Evolutionary conservation across 2,797 vertebrate species (phyloP), one percentile per base, ranked within the genome.

Genomic region (Sternarchorhynchus goeldii): DNA sequence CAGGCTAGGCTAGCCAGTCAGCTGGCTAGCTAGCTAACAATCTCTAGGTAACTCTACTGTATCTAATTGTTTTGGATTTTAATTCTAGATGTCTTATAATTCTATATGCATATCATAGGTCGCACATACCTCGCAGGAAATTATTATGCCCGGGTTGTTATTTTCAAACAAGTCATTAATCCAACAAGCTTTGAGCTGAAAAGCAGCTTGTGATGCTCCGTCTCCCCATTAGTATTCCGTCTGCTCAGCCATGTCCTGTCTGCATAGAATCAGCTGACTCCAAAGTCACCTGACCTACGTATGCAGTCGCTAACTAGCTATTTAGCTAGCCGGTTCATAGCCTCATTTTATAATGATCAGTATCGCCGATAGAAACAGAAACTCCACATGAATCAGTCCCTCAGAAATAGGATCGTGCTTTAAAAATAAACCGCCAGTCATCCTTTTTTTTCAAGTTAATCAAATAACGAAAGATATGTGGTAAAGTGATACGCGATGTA

Each of bases 211-310:
- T 65, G 36, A 77, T 82, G 82, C 83, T 85, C 88, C 85, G 88
- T 89, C 45, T 66, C 56, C 70, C 86, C 84, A 89, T 93, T 88
- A 92, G 88, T 88, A 89, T 89, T 91, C 90, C 92, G 89, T 92
- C 91, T 92, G 89, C 76, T 92, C 91, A 85, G 91, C 92, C 93
- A 94, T 94, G 89, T 93, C 93, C 89, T 82, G 89, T 90, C 88
- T 91, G 90, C 90, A 88, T 87, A 88, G 89, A 89, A 88, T 94
- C 93, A 94, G 91, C 93, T 94, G 93, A 94, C 91, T 85, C 4
- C 31, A 36, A 6, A 76, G 91, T 93, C 89, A 90, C 91, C 60
- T 86, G 85, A 93, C 88, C 14, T 14, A n/a, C 45, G 6, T 41
- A 17, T 55, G 58, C 59, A 18, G 57, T 59, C 17, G 21, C 70